Conservation (phyloP, 2,113 vertebrate genomes). For the Albula goreensis region DNA sequence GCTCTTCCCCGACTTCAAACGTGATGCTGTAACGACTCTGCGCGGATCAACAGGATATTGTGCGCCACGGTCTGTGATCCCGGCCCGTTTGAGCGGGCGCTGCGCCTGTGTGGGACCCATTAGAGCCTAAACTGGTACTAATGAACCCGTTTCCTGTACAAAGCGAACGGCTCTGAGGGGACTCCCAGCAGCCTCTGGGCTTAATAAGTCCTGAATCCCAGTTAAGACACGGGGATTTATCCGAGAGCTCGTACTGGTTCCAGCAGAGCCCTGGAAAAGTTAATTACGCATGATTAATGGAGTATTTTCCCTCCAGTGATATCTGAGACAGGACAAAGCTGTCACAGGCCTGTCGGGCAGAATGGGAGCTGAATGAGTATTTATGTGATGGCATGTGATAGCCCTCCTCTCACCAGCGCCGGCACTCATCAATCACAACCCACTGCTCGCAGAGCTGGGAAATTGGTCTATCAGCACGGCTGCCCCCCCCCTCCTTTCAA, state of each 20-base stretch:
- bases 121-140: constrained; percentile 72
- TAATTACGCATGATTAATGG: constrained; percentile 99
- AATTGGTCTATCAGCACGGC: constrained; percentile 95
- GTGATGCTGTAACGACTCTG: constrained; percentile 55
- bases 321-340: constrained; percentile 99
- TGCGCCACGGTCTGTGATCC: constrained; percentile 63
- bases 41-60: constrained; percentile 68
- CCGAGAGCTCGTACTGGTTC: constrained; percentile 80
- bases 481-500: constrained; percentile 88
- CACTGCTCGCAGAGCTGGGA: constrained; percentile 90
- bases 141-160: constrained; percentile 76
- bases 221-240: constrained; percentile 81
- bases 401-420: constrained; percentile 95
- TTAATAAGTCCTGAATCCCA: constrained; percentile 82
- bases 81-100: constrained; percentile 60
- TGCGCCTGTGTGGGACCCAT: constrained; percentile 66
- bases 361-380: constrained; percentile 99
- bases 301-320: constrained; percentile 95
- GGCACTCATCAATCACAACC: constrained; percentile 98
- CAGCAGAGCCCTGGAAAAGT: constrained; percentile 89
- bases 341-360: constrained; percentile 96
- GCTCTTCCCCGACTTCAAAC: constrained; percentile 65
- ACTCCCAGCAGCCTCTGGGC: constrained; percentile 73
- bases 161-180: constrained; percentile 65
- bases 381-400: constrained; percentile 99